Evolutionary conservation across 2,797 vertebrate genomes (phyloP), one percentile per base, ranked within the genome.

Genomic region (Pachyuromys duprasi): DNA sequence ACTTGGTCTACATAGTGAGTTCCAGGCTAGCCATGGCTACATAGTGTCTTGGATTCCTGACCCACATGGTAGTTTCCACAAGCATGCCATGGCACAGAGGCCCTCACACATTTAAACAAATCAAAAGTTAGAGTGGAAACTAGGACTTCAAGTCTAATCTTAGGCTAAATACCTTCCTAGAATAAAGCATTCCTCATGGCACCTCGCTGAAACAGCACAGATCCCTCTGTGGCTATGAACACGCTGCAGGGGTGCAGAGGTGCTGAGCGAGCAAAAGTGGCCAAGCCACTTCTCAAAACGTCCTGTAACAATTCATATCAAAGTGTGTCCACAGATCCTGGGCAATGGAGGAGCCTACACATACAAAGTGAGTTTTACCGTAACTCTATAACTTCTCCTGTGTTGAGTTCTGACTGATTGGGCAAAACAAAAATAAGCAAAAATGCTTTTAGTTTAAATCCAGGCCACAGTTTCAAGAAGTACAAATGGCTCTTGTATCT

Each of bases 131-230:
- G 60, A 86, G 82, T 49, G 26, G 42, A 93, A 90, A 94, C 83
- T 12, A 72, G 24, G 82, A 91, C 67, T 72, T 91, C 57, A 86
- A 91, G 91, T 82, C 45, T 82, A 88, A 81, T 33, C n/a, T 86
- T 78, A 82, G 62, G 17, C 42, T 33, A 93, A 93, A 96, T 49
- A 42, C 20, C 75, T 94, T 95, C 74, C 78, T 83, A 88, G n/a
- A 92, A 74, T 22, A 39, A 78, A 60, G 42, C 15, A 69, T 82
- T 96, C 36, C 24, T 70, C 92, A 89, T 36, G 7, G 36, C 91
- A 83, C 60, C 36, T 94, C 49, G 39, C n/a, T 90, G 28, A 81
- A 93, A 93, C 49, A 49, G 83, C 26, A 57, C 83, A 92, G 26
- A 69, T 72, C 49, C 69, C n/a, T 78, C 31, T 5, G 31, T 0